Percentiles rank a stretch among this genome's conserved stretches.
phyloP scores from a whole-genome alignment of 2,888 invertebrate species.

The Eustalomyia histrio region DNA sequence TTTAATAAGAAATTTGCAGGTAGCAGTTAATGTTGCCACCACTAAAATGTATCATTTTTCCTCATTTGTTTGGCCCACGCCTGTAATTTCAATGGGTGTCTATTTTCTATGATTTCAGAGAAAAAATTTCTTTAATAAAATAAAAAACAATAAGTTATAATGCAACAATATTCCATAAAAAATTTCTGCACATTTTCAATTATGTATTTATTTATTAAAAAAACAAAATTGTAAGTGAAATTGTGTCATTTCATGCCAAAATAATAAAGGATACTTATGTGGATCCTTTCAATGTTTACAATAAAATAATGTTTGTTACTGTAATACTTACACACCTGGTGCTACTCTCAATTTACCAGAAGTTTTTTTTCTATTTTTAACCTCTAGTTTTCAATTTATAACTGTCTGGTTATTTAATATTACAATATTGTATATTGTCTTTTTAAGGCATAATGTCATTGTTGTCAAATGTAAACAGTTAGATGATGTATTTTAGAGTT shows the following conservation, averaged over 20 bases:
- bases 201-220: background rate
- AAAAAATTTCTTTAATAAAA: constrained; percentile 34
- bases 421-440: constrained; percentile 9
- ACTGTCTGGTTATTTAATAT: constrained; percentile 38
- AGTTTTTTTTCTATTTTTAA: constrained; percentile 10
- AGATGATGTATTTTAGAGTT: constrained; percentile 19
- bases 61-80: constrained; percentile 15
- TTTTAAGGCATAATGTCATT: constrained; percentile 12
- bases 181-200: constrained; percentile 46
- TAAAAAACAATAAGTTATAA: constrained; percentile 26
- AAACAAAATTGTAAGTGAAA: constrained; percentile 25
- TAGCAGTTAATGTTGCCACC: constrained; percentile 35
- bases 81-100: background rate
- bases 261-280: constrained; percentile 17
- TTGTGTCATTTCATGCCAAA: constrained; percentile 60
- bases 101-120: constrained; percentile 25
- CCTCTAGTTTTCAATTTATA: constrained; percentile 32
- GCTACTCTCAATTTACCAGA: constrained; percentile 54
- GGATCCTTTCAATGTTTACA: constrained; percentile 19
- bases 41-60: constrained; percentile 8
- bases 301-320: constrained; percentile 23
- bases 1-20: constrained; percentile 29
- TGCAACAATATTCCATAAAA: constrained; percentile 15
- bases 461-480: constrained; percentile 47
- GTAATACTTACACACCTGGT: constrained; percentile 57